A percentile compares a stretch with the other conserved stretches of the same genome.
Conservation (phyloP, 2,888 invertebrate species). For the Watsonalla binaria region DNA sequence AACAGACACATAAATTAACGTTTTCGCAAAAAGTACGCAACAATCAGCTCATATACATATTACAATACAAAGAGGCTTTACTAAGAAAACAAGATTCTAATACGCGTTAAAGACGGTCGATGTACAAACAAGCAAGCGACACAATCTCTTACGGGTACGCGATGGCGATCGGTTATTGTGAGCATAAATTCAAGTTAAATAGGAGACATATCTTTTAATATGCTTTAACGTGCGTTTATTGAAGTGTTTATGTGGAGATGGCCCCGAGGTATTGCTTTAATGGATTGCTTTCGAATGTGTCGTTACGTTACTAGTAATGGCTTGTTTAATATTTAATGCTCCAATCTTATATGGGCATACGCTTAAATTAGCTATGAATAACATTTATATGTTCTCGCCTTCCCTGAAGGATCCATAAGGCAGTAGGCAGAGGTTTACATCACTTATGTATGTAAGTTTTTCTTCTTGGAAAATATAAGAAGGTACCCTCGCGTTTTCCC, state of each 20-base stretch:
- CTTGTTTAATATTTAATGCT: neutral
- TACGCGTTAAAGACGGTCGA: conserved; percentile 8
- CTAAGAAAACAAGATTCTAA: neutral
- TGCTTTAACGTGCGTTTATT: conserved; percentile 68
- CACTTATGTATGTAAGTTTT: too few relatives aligned
- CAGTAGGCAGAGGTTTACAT: too few relatives aligned
- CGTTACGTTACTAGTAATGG: conserved; percentile 17
- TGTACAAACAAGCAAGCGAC: conserved; percentile 8
- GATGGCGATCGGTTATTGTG: conserved; percentile 53
- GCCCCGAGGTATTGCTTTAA: conserved; percentile 39
- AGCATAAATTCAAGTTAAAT: conserved; percentile 71
- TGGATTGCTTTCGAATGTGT: conserved; percentile 37
- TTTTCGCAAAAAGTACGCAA: too few relatives aligned
- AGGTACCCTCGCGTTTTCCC: too few relatives aligned
- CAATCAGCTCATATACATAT: too few relatives aligned
- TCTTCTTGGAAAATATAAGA: too few relatives aligned
- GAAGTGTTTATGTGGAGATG: conserved; percentile 64
- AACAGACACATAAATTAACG: too few relatives aligned
- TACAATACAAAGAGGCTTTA: too few relatives aligned
- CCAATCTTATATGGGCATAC: too few relatives aligned
- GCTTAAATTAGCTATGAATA: too few relatives aligned
- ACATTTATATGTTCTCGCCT: too few relatives aligned
- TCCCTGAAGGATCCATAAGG: too few relatives aligned
- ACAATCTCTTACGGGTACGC: conserved; percentile 10
- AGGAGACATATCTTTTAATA: conserved; percentile 72